Base-by-base conservation (phyloP, 2,888 invertebrate genomes). In the Gasteruption jaculator region DNA sequence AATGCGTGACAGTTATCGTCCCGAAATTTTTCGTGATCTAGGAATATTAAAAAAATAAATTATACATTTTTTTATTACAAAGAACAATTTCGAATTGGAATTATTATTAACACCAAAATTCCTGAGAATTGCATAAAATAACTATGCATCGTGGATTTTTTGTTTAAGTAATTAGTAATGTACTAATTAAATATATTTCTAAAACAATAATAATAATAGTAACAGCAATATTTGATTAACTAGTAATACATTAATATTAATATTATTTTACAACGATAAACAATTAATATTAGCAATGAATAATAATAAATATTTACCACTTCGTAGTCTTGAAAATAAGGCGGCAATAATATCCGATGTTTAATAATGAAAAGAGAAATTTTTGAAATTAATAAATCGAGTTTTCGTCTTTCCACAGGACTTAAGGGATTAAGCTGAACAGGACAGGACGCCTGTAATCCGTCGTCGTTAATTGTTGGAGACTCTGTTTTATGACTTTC, bases 251-350 rank as follows among this genome's bases (percentile, higher is more conserved):
- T n/a, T n/a, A n/a, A n/a, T n/a, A n/a, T n/a, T n/a, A n/a, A n/a
- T n/a, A n/a, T 5, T 18, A 18, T 15, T 33, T 24, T 2, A 12
- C 10, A 5, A 18, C 24, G 19, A 16, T 19, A 16, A 24, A 11
- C 15, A 5, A 11, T n/a, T 12, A 10, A 30, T 30, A 4, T 10
- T 18, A 12, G 4, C 19, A 11, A 15, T 22, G 11, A 16, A 21
- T 26, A 29, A 20, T 19, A 15, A 24, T 4, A 37, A 48, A 58
- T n/a, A n/a, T n/a, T n/a, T 60, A 81, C 83, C 68, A 83, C 66
- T 59, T 84, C 83, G 52, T 84, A 84, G 61, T 84, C 84, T 65
- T 84, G 83, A 67, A 85, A 84, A 68, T 85, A 87, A 0, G 88
- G 87, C 52, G 78, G 73, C 35, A 87, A 70, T 1, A 85, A 77